These are phyloP conservation scores for Muscidifurax raptorellus DNA, from an alignment of 1,140 invertebrate genomes.

Conservation along the genomic window DNA sequence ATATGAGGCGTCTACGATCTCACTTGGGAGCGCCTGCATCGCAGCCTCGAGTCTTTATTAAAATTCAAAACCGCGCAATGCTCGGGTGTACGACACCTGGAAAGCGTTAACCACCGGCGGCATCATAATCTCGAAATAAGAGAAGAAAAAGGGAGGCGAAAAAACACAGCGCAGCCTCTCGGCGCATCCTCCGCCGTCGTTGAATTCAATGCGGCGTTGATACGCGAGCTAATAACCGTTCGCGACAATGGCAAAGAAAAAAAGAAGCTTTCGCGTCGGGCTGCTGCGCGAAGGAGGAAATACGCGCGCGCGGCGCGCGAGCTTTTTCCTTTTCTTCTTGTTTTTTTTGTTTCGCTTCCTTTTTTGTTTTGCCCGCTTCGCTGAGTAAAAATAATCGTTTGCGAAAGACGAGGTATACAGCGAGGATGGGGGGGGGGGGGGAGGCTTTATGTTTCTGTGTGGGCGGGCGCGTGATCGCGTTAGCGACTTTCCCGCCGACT, in stretches of 20 bases:
- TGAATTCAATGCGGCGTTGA: constrained; percentile 20
- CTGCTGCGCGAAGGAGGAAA: not conserved
- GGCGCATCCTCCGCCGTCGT: not conserved
- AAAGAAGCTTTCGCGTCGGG: not conserved
- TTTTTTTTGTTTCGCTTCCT: not conserved
- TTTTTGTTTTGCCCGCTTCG: not conserved
- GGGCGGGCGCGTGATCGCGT: not conserved
- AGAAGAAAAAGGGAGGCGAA: not conserved
- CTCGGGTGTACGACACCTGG: not conserved
- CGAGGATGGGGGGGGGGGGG: no score
- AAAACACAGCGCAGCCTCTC: not conserved
- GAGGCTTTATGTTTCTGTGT: not conserved
- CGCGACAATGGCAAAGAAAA: constrained; percentile 12
- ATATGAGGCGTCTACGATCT: no score
- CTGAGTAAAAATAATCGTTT: constrained; percentile 29
- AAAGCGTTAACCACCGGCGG: not conserved
- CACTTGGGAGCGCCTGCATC: no score
- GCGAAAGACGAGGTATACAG: not conserved
- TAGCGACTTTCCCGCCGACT: not conserved
- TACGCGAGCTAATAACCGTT: constrained; percentile 39
- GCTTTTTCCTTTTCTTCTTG: not conserved
- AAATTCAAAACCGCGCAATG: not conserved
- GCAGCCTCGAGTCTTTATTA: not conserved
- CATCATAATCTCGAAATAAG: not conserved
- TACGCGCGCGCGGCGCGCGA: not conserved